phyloP scores from a whole-genome alignment of 2,113 vertebrate genomes.

The Crotophaga sulcirostris region DNA sequence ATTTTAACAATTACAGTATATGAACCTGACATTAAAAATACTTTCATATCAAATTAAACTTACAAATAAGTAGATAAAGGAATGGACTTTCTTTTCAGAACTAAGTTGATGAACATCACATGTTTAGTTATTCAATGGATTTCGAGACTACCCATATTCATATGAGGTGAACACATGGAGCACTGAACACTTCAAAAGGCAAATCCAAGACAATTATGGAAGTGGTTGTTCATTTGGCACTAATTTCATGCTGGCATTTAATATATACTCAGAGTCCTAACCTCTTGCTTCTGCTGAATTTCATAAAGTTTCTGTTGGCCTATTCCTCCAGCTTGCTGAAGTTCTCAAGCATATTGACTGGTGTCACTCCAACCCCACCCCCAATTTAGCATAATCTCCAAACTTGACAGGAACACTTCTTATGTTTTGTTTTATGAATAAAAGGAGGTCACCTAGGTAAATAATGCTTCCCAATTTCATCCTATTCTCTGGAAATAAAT shows the following conservation, averaged over 20 bases:
- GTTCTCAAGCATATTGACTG: neutral
- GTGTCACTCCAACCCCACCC: neutral
- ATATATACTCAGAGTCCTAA: neutral
- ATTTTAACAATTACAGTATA: neutral
- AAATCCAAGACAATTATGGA: neutral
- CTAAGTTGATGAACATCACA: neutral
- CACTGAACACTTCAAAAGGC: neutral
- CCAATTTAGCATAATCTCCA: neutral
- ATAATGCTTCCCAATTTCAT: neutral
- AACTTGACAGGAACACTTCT: neutral
- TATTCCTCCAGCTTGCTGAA: neutral
- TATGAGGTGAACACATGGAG: neutral
- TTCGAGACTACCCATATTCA: neutral
- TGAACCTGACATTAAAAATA: neutral
- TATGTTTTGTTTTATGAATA: neutral
- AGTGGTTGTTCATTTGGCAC: neutral
- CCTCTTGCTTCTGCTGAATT: neutral
- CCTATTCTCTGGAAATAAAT: neutral
- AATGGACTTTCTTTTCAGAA: neutral
- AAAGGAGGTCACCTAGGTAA: neutral
- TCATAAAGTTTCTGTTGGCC: neutral
- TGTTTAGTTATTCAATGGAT: neutral
- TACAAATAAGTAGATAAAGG: neutral
- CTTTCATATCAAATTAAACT: neutral
- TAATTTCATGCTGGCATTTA: neutral